Evolutionary conservation across 2,113 vertebrate genomes (phyloP).

Genomic region (Lathamus discolor): DNA sequence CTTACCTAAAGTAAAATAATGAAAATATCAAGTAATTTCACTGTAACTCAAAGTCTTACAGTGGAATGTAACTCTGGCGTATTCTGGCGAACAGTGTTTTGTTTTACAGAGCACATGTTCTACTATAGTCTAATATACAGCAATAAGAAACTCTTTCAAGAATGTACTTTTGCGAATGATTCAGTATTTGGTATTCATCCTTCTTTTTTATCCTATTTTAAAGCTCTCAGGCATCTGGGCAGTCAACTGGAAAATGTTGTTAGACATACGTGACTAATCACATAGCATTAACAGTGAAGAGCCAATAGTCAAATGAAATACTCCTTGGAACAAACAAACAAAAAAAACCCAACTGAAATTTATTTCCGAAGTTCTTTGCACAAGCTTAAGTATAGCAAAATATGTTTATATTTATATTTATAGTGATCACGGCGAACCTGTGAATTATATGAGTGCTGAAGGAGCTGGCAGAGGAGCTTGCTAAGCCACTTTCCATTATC

Average conservation of each 20-base stretch:
- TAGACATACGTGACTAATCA: not conserved
- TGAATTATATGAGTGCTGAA: not conserved
- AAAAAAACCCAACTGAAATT: not conserved
- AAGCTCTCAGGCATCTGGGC: not conserved
- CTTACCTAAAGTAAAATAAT: not conserved
- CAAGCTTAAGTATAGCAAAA: not conserved
- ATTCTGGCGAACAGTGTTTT: not conserved
- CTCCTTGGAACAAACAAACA: not conserved
- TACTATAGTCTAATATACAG: not conserved
- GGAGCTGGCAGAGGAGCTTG: not conserved
- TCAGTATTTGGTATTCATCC: not conserved
- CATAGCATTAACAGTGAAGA: not conserved
- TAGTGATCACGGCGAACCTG: not conserved
- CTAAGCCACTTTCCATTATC: not conserved
- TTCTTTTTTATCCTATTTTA: not conserved
- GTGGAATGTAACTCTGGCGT: not conserved
- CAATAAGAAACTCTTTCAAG: not conserved
- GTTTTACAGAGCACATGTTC: not conserved
- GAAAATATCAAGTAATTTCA: not conserved
- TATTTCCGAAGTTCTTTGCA: not conserved
- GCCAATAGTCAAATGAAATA: not conserved
- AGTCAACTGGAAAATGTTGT: not conserved
- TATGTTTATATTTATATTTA: not conserved
- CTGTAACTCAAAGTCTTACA: not conserved
- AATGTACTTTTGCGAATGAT: not conserved